These are phyloP conservation scores for Ceratoteleas bidentatus DNA, from an alignment of 1,140 invertebrate species.

Conservation along the genomic window DNA sequence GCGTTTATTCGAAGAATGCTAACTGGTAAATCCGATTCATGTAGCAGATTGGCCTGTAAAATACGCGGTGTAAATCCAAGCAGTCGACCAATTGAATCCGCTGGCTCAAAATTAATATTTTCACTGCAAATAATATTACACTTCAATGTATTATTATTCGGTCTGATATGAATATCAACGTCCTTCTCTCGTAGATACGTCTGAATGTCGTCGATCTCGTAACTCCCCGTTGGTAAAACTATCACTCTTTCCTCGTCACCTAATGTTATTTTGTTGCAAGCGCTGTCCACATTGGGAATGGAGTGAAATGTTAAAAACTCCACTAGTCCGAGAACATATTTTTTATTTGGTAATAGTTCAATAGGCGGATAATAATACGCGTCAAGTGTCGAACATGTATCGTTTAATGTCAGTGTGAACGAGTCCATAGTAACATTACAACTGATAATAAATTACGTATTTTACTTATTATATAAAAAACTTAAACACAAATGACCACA, in stretches of 20 bases:
- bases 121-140: constrained; percentile 42
- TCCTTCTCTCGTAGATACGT: constrained; percentile 28
- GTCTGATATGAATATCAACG: constrained; percentile 33
- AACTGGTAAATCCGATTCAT: constrained; percentile 58
- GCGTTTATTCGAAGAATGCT: constrained; percentile 63
- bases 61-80: constrained; percentile 48
- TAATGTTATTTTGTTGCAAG: constrained; percentile 21
- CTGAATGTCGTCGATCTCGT: constrained; percentile 48
- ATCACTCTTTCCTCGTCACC: constrained; percentile 5
- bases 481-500: constrained; percentile 67
- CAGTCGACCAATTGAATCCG: constrained; percentile 38
- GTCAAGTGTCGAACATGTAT: constrained; percentile 20
- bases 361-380: too few species aligned
- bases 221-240: constrained; percentile 24
- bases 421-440: neutral
- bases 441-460: constrained; percentile 2
- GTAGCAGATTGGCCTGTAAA: constrained; percentile 11
- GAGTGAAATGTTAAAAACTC: constrained; percentile 42
- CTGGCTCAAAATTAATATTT: constrained; percentile 41
- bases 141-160: constrained; percentile 54
- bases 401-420: constrained; percentile 7
- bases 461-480: constrained; percentile 46
- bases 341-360: constrained; percentile 28
- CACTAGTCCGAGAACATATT: constrained; percentile 46
- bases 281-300: constrained; percentile 23